Base-by-base conservation (phyloP, 2,888 invertebrate species). In the Chaetogeoica ovagalla region DNA sequence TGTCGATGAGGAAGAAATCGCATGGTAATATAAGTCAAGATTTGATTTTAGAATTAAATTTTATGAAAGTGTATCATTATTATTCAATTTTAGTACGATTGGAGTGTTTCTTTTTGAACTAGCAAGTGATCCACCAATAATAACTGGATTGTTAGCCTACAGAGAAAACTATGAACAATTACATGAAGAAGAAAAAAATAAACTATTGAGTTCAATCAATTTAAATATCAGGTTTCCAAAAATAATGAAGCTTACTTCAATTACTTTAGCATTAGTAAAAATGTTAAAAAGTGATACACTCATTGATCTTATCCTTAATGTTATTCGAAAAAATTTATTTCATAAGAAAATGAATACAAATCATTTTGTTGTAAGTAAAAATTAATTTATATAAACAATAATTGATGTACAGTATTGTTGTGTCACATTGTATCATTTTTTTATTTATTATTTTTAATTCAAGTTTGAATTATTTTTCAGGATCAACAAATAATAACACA, bases 81-180 rank as follows among this genome's bases (percentile, higher is more conserved):
- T 55, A 19, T 2, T 15, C 37, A 0, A 52, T 5, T 76, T n/a
- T 69, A 79, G 77, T 70, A 55, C 77, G 62, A 70, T 79, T 23
- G 70, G 77, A n/a, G 70, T 63, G 23, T 70, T 70, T 13, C 11
- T 70, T 70, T 79, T 79, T 55, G 77, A 79, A 70, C 30, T 63
- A 23, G 63, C 2, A 23, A 37, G 70, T 62, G 15, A 23, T 55
- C 21, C 62, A 52, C 77, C 70, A 62, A 62, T 39, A 21, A 79
- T 79, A 55, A 79, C 5, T 70, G 77, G 77, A 62, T 70, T 79
- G 37, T 37, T 59, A 8, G 30, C 55, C 13, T 79, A 39, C 15
- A 63, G 23, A 70, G 62, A 11, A 55, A 59, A 55, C 43, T 79
- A 63, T 70, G 48, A 69, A 7, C 39, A 79, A 39, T 39, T 55